Evolutionary conservation across 2,113 vertebrate species (phyloP).

Genomic region (Hyaena hyaena): DNA sequence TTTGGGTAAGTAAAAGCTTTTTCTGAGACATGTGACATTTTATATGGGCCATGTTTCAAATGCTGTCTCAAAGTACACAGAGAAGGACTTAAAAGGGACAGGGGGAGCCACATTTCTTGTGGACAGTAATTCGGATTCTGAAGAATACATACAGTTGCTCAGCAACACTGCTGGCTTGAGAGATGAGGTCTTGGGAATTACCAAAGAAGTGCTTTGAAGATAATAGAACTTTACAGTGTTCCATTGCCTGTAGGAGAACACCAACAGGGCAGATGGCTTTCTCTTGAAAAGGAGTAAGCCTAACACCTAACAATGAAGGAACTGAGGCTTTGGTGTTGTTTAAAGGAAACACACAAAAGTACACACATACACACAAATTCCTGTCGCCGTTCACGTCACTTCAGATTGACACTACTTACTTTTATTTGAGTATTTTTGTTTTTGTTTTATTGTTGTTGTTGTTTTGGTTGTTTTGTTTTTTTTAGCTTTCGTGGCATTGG

Average conservation of each 20-base stretch:
- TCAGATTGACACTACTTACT: neutral
- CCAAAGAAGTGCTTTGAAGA: conserved; percentile 39
- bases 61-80: conserved; percentile 5
- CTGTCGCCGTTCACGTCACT: neutral
- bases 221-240: neutral
- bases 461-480: neutral
- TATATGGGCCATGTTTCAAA: neutral
- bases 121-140: conserved; percentile 15
- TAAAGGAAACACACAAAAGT: neutral
- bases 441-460: neutral
- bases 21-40: neutral
- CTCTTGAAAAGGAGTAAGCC: neutral
- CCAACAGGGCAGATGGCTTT: neutral
- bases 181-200: conserved; percentile 48
- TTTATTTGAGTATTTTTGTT: neutral
- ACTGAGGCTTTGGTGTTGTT: neutral
- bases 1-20: neutral
- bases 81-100: neutral
- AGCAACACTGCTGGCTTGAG: neutral
- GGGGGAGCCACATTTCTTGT: neutral
- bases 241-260: neutral
- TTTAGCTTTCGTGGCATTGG: neutral
- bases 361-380: neutral
- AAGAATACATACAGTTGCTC: conserved; percentile 21
- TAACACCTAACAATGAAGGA: neutral